Evolutionary conservation across 2,113 vertebrate species (phyloP), one percentile per base, ranked within the genome.

Genomic region (Pachyramphus minor): DNA sequence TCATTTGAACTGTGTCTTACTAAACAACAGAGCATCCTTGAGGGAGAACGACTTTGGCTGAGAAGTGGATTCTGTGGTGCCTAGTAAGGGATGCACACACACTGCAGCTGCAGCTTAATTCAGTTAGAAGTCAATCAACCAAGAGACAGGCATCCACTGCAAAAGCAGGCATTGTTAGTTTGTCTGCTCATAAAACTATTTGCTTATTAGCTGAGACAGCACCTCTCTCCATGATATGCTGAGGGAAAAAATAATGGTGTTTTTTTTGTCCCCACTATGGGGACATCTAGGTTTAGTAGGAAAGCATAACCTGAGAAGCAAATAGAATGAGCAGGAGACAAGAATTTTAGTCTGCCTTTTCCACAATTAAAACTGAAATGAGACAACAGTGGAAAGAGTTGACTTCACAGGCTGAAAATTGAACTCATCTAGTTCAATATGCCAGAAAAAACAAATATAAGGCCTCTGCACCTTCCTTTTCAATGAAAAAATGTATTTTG

Each of bases 121-220:
- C 60, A 77, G 67, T 80, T 86, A 88, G 77, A 88, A 90, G 55
- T 73, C 83, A 28, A 80, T 81, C 90, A 94, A 27, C 37, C 45
- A 69, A 59, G 75, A 67, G 79, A 66, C 72, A 93, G 6, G 21
- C 56, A 73, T 50, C 72, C 92, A 59, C 3, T 52, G 82, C 72
- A 86, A 86, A 86, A 84, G 79, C 76, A 93, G 91, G 39, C 68
- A 62, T 33, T 39, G 6, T 45, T 64, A 88, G 49, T 80, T 16
- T 78, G 84, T 63, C 78, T 82, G 64, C 71, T 85, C 23, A 4
- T 20, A n/a, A 53, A 82, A 41, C 1, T 35, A 53, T 80, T 35
- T 91, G 53, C 47, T 88, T 76, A 75, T 90, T 90, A 92, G 81
- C 89, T 79, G 75, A 90, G 55, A 64, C 55, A 83, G 79, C 62